phyloP scores from a whole-genome alignment of 2,888 invertebrate species.

The Caenorhabditis zanzibari region DNA sequence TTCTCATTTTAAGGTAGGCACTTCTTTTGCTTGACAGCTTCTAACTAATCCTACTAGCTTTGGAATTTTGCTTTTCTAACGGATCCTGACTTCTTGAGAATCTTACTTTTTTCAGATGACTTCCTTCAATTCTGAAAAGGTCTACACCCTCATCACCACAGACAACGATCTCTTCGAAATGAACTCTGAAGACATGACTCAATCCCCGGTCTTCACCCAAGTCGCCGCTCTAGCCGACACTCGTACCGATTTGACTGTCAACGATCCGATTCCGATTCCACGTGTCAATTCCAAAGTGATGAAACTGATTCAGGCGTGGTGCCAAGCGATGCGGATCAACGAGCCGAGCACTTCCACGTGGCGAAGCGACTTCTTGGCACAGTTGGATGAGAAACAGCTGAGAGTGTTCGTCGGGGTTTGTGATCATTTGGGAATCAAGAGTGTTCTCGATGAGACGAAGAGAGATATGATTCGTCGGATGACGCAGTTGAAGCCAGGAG shows the following conservation, averaged over 20 bases:
- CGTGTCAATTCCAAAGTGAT: neutral
- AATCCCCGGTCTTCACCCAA: neutral
- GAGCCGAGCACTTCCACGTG: conserved; percentile 8
- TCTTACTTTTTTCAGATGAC: conserved; percentile 8
- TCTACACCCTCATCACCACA: conserved; percentile 6
- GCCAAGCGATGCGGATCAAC: conserved; percentile 7
- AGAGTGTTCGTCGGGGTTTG: neutral
- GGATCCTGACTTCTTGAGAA: too few relatives aligned
- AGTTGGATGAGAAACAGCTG: neutral
- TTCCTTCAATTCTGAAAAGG: neutral
- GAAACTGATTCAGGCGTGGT: neutral
- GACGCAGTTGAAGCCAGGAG: too few relatives aligned
- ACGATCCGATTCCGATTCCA: neutral
- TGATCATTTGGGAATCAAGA: neutral
- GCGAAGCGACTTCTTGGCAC: conserved; percentile 6
- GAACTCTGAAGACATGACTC: conserved; percentile 13
- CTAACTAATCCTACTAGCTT: too few relatives aligned
- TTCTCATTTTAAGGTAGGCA: too few relatives aligned
- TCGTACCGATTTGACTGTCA: too few relatives aligned
- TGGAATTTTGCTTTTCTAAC: too few relatives aligned
- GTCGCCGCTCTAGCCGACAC: neutral
- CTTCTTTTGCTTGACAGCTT: too few relatives aligned
- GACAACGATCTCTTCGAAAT: conserved; percentile 11
- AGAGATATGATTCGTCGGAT: too few relatives aligned
- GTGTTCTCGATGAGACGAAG: neutral